Evolutionary conservation across 2,113 vertebrate genomes (phyloP).

Genomic region (Ploceus nigricollis): DNA sequence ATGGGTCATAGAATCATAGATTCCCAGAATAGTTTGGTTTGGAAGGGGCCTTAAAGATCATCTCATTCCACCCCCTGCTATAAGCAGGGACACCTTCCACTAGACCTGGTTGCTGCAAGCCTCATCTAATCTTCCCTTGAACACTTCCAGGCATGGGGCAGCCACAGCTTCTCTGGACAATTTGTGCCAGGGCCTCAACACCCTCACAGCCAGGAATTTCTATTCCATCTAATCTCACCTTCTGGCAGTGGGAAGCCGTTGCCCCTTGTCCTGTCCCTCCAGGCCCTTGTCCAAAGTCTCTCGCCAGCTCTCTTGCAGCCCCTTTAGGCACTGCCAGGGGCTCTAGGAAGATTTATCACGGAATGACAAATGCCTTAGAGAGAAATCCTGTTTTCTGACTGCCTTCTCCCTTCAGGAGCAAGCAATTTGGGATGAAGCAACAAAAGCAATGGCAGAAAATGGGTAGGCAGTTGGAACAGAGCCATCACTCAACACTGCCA

Average conservation of each 20-base stretch:
- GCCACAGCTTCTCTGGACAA: not conserved
- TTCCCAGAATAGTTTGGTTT: not conserved
- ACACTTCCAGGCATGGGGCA: not conserved
- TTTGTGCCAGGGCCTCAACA: not conserved
- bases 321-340: not conserved
- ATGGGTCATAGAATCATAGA: not conserved
- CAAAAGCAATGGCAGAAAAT: not conserved
- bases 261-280: fast-evolving
- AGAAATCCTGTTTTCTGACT: not conserved
- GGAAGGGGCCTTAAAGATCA: not conserved
- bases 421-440: not conserved
- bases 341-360: not conserved
- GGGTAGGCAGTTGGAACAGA: not conserved
- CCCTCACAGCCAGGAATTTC: not conserved
- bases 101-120: not conserved
- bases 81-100: not conserved
- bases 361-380: not conserved
- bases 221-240: not conserved
- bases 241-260: not conserved
- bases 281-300: not conserved
- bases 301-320: not conserved
- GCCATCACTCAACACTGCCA: not conserved
- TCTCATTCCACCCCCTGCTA: not conserved
- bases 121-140: fast-evolving
- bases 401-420: not conserved